phyloP scores from a whole-genome alignment of 1,140 invertebrate species.

The Sweltsa coloradensis region DNA sequence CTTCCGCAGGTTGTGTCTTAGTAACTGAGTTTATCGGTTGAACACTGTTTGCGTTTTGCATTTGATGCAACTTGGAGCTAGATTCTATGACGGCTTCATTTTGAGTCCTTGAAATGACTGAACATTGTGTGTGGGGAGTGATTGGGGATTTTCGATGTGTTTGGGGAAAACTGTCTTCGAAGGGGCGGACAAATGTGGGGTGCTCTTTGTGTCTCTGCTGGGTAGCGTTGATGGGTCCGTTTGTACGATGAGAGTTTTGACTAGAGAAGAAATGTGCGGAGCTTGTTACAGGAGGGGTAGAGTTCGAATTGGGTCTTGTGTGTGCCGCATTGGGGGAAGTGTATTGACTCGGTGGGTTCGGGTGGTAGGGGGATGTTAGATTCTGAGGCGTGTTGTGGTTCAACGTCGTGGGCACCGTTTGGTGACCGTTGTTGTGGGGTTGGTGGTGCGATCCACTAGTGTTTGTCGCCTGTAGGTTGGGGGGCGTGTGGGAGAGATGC shows the following conservation, averaged over 20 bases:
- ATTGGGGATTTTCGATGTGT: slow-evolving; percentile 23
- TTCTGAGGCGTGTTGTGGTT: slow-evolving; percentile 2
- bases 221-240: no score
- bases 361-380: background rate
- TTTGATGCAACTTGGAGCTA: no score
- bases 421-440: no score
- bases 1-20: no score
- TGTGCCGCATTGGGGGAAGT: background rate
- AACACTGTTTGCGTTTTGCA: no score
- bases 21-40: no score
- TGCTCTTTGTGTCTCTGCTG: no score
- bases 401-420: no score
- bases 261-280: no score
- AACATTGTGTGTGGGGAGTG: slow-evolving; percentile 23
- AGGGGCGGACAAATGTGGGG: slow-evolving; percentile 34
- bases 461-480: background rate
- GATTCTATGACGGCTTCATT: no score
- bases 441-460: no score
- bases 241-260: no score
- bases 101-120: slow-evolving; percentile 23
- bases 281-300: background rate
- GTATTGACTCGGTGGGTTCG: background rate
- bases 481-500: background rate
- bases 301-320: background rate
- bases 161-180: slow-evolving; percentile 31